These are phyloP conservation scores for Agrochola macilenta DNA, from an alignment of 2,888 invertebrate genomes.

Conservation along the genomic window DNA sequence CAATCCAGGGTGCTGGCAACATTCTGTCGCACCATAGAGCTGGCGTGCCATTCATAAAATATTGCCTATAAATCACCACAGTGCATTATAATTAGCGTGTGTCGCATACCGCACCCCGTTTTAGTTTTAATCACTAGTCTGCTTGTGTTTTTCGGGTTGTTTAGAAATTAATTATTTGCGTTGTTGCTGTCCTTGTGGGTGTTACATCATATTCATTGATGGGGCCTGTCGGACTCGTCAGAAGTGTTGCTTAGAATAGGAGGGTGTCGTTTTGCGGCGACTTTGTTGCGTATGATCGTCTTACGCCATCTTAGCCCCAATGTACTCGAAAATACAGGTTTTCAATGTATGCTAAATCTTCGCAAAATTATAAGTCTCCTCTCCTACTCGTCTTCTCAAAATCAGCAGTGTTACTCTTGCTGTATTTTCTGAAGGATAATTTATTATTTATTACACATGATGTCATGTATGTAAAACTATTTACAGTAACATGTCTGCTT, in stretches of 20 bases:
- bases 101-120: slow-evolving; percentile 16
- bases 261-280: not conserved
- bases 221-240: not conserved
- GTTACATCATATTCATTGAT: not conserved
- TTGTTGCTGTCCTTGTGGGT: slow-evolving; percentile 17
- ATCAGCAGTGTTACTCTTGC: not conserved
- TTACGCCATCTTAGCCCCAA: not conserved
- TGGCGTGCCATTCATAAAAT: slow-evolving; percentile 30
- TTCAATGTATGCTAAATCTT: not conserved
- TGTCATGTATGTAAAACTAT: slow-evolving; percentile 44
- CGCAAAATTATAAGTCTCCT: too few species aligned
- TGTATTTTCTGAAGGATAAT: slow-evolving; percentile 9
- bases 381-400: not conserved
- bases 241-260: not conserved
- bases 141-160: slow-evolving; percentile 19
- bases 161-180: slow-evolving; percentile 1
- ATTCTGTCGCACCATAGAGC: slow-evolving; percentile 26
- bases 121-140: slow-evolving; percentile 16
- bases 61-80: slow-evolving; percentile 45
- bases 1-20: slow-evolving; percentile 44
- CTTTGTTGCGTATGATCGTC: not conserved
- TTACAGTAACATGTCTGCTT: slow-evolving; percentile 23
- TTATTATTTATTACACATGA: slow-evolving; percentile 40
- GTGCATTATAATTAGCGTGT: slow-evolving; percentile 41
- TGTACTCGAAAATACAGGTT: not conserved